Evolutionary conservation across 2,888 invertebrate species (phyloP), one percentile per base, ranked within the genome.

Genomic region (Cyaniris semiargus): DNA sequence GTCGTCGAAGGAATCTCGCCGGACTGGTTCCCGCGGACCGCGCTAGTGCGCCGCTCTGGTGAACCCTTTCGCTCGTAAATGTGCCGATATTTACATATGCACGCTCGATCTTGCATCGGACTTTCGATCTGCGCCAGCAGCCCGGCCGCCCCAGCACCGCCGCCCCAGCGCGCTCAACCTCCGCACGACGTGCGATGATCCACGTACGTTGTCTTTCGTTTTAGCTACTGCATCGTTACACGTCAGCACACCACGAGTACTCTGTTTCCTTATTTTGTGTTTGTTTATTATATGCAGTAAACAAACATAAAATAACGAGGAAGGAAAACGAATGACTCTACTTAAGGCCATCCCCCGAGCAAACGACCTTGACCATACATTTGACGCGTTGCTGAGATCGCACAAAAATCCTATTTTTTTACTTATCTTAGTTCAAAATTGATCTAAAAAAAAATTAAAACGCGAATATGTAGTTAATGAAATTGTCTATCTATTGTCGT

Each of bases 1-100:
- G 93, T 94, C 94, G 92, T 93, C 93, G 93, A 94, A 95, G 95
- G 95, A 95, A 95, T 95, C 95, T 94, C 92, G 94, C 95, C 95
- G 94, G 94, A 95, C 95, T 94, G 95, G 95, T 95, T 95, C 94
- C 93, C 91, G 91, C 92, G 90, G 90, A 92, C 91, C 89, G 90
- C 92, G 92, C 92, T 91, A 93, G 92, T 92, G 93, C 92, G 92
- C 91, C 93, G 92, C 91, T 93, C 90, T 90, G 93, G 93, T 94
- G 93, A 94, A 93, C 93, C 93, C 93, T 93, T 93, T 94, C 93
- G 93, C 93, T 93, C 92, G 93, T 93, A 94, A 93, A 93, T 93
- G 93, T 94, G 93, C 92, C 94, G 93, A 93, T 94, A 94, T 94
- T 94, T 93, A 93, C 93, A 93, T 93, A 94, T 92, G 91, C 91